phyloP scores from a whole-genome alignment of 2,113 vertebrate species.

The Misgurnus mizolepis region DNA sequence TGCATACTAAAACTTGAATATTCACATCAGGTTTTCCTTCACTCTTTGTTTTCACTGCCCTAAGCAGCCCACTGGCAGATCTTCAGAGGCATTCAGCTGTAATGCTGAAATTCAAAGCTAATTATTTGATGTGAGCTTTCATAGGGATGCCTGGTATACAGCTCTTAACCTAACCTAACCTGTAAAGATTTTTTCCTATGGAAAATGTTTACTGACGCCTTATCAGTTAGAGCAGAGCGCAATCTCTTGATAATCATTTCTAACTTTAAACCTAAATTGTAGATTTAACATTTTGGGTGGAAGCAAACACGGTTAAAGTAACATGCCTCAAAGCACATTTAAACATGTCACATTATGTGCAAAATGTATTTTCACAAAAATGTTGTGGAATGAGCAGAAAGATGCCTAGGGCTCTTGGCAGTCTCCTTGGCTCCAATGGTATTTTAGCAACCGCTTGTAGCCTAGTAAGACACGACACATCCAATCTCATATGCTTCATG shows the following conservation, averaged over 20 bases:
- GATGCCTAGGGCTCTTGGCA: not conserved
- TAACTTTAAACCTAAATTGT: not conserved
- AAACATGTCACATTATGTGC: slow-evolving; percentile 3
- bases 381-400: not conserved
- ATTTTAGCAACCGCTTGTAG: slow-evolving; percentile 41
- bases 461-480: not conserved
- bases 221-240: slow-evolving; percentile 20
- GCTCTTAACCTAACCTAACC: slow-evolving; percentile 12
- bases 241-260: slow-evolving; percentile 21
- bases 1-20: slow-evolving; percentile 22
- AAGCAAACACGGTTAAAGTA: not conserved
- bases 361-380: slow-evolving; percentile 9
- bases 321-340: not conserved
- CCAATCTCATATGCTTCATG: not conserved
- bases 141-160: slow-evolving; percentile 26
- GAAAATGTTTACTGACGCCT: slow-evolving; percentile 17
- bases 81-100: slow-evolving; percentile 57
- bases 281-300: slow-evolving; percentile 18
- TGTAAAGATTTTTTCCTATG: slow-evolving; percentile 6
- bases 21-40: slow-evolving; percentile 58
- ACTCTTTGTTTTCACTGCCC: slow-evolving; percentile 58
- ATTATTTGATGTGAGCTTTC: slow-evolving; percentile 52
- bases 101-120: slow-evolving; percentile 36
- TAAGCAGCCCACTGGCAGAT: slow-evolving; percentile 62
- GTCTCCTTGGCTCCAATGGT: not conserved